These are phyloP conservation scores for Epicampocera succincta DNA, from an alignment of 2,888 invertebrate genomes.

Conservation along the genomic window DNA sequence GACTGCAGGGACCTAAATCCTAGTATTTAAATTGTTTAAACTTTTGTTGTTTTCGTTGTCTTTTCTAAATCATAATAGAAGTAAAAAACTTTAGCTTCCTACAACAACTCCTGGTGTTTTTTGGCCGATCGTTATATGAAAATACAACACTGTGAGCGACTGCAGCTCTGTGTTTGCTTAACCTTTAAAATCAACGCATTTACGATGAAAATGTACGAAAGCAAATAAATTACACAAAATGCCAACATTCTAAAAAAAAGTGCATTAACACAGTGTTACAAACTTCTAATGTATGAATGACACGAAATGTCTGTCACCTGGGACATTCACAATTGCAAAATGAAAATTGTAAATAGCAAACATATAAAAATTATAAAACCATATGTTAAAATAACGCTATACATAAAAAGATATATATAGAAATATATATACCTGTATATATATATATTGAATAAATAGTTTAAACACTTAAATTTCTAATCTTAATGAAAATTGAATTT, in stretches of 20 bases:
- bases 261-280: constrained; percentile 62
- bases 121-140: no score
- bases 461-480: constrained; percentile 38
- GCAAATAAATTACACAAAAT: constrained; percentile 36
- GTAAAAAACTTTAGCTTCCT: no score
- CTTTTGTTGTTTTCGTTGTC: no score
- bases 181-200: constrained; percentile 44
- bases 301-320: constrained; percentile 2
- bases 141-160: no score
- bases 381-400: constrained; percentile 53
- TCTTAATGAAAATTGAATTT: constrained; percentile 41
- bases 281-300: constrained; percentile 28
- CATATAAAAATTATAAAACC: constrained; percentile 6
- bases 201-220: constrained; percentile 48
- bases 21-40: no score
- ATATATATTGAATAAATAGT: constrained; percentile 45
- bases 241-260: constrained; percentile 45
- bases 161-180: no score
- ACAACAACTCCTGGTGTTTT: no score
- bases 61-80: no score
- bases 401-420: constrained; percentile 53
- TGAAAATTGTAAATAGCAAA: constrained; percentile 42
- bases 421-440: no score
- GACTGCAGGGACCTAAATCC: no score
- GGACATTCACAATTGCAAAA: constrained; percentile 10